phyloP scores from a whole-genome alignment of 2,888 invertebrate species.

The Zonitis immaculata region DNA sequence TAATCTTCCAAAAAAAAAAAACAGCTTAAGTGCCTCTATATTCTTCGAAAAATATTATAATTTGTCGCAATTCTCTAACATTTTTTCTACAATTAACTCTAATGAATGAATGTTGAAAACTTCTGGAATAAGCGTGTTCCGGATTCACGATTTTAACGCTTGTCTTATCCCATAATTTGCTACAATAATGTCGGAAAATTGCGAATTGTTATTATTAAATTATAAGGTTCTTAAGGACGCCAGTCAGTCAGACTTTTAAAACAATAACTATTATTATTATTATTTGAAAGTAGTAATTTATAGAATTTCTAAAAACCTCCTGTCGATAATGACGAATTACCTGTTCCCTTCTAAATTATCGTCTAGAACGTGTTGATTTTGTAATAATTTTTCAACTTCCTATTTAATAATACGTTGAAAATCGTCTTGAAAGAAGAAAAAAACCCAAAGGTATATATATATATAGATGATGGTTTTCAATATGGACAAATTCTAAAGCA shows the following conservation, averaged over 20 bases:
- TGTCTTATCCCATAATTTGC: too few species aligned
- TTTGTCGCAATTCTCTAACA: too few species aligned
- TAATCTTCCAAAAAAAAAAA: too few species aligned
- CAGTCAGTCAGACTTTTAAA: neutral
- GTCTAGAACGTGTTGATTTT: neutral
- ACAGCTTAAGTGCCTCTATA: too few species aligned
- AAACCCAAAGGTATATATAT: too few species aligned
- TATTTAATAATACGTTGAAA: neutral
- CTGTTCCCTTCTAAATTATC: neutral
- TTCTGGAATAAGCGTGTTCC: too few species aligned
- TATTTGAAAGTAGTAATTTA: neutral
- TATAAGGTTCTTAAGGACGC: neutral
- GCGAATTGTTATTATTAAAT: neutral
- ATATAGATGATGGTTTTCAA: neutral
- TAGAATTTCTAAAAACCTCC: neutral
- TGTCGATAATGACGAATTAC: conserved; percentile 1
- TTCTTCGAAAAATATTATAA: too few species aligned
- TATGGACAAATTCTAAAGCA: conserved; percentile 4
- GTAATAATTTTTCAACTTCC: neutral
- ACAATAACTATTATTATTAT: neutral
- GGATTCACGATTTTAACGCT: too few species aligned
- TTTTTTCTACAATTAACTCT: too few species aligned
- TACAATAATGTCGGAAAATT: too few species aligned
- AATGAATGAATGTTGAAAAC: too few species aligned
- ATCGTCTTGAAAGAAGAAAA: neutral